Base-by-base conservation (phyloP, 1,140 invertebrate genomes). In the Parapsyche elsis region DNA sequence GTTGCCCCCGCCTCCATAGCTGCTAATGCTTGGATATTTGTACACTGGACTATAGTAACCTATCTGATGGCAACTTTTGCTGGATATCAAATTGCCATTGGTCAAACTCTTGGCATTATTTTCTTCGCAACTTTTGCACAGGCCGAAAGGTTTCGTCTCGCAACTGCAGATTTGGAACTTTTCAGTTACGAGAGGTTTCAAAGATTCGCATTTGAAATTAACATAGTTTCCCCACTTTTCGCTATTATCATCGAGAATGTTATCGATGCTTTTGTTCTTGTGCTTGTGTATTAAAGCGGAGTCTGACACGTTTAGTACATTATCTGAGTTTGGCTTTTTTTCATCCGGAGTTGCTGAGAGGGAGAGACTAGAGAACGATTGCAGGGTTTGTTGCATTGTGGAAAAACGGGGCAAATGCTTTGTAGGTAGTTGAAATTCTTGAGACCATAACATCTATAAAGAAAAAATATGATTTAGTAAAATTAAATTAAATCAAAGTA, bases 1-100 rank as follows among this genome's bases (percentile, higher is more conserved):
- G 45, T 78, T 73, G 1, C 53, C 30, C 0, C 14, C n/a, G n/a
- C n/a, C 85, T 73, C 84, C 86, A 81, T 88, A 88, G 79, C 87
- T 88, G 73, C 85, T 86, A 80, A 89, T 89, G 81, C 87, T 89
- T n/a, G 88, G 88, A 81, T 87, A 89, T 81, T 89, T 89, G 81
- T 89, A 89, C 10, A 89, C 88, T 24, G 88, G 88, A 83, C 86
- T 88, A 85, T 89, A 89, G 83, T 86, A 85, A 82, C 85, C 84
- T 19, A 83, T 83, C 71, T 83, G 82, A 71, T 83, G 82, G 71
- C 82, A 83, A 70, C 82, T 83, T 64, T 83, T 83, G 45, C 82
- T 83, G 14, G 82, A 83, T 38, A 80, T 80, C 76, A 83, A 82
- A 44, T 57, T 81, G 5, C 64, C 23, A 30, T 71, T 26, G 71